Base-by-base conservation (phyloP, 1,140 invertebrate genomes). In the Drosophila saltans region DNA sequence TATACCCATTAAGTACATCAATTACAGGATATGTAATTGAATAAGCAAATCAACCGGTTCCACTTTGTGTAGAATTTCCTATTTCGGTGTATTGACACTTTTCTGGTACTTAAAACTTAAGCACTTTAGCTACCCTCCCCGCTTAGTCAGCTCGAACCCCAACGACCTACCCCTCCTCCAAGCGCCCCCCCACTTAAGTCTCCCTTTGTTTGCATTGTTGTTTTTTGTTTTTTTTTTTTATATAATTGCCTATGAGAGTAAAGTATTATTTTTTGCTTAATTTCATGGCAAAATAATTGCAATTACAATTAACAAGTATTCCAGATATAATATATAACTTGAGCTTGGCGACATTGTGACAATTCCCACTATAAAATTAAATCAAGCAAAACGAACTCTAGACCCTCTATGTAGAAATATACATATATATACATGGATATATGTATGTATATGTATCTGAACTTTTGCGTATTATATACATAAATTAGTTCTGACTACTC, bases 81-180 rank as follows among this genome's bases (percentile, higher is more conserved):
- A 52, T 52, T 52, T 52, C 21, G 45, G 45, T 52, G 3, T 52
- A 52, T 52, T 52, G 45, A 52, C 45, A 26, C 24, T 52, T 26
- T 52, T 52, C n/a, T 9, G 45, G 21, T 52, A 52, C 45, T 52
- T 10, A 26, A 52, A 21, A 48, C 2, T 21, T 48, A 48, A 48
- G 45, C 45, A 48, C 39, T 40, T 40, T 40, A 2, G 39, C 10
- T 40, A 9, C 10, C 39, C 33, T 36, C 3, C 33, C 3, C 33
- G 6, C 33, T 36, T 36, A 5, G 1, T 36, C 33, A 36, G 33
- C 33, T 6, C 33, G 6, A 1, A 36, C 33, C 33, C 33, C 33
- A 1, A 11, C 39, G 28, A 2, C 28, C 28, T 30, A 1, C 9
- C 39, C 39, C 39, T 40, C 10, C 39, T 4, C 36, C 6, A 9